Evolutionary conservation across 2,797 vertebrate species (phyloP).

Genomic region (Sebastiscus albofasciatus): DNA sequence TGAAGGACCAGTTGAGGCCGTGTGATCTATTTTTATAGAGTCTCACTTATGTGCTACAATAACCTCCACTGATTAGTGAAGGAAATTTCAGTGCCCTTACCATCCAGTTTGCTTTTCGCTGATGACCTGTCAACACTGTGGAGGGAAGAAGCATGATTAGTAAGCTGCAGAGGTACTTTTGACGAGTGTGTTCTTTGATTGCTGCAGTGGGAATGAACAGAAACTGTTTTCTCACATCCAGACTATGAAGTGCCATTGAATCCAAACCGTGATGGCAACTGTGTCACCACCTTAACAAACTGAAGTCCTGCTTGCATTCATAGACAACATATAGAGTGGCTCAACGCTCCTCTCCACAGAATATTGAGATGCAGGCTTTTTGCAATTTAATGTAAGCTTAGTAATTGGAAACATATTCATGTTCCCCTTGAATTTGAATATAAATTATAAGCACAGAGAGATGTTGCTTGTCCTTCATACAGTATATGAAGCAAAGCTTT

Average conservation of each 20-base stretch:
- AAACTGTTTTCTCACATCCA: not conserved
- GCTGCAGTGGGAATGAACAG: not conserved
- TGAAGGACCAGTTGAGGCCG: not conserved
- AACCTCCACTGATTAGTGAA: constrained; percentile 26
- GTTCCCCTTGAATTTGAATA: not conserved
- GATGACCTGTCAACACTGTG: constrained; percentile 12
- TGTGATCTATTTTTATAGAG: constrained; percentile 28
- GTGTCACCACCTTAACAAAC: not conserved
- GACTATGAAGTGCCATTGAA: not conserved
- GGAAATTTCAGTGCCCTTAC: not conserved
- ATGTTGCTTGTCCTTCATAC: not conserved
- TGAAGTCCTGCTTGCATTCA: not conserved
- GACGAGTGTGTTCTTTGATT: constrained; percentile 31
- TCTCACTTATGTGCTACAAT: constrained; percentile 17
- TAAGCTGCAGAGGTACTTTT: not conserved
- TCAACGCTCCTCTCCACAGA: not conserved
- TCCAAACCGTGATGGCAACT: not conserved
- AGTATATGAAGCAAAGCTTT: not conserved
- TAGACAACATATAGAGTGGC: not conserved
- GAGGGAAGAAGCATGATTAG: constrained; percentile 10
- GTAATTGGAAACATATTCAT: not conserved
- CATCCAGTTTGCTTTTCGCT: not conserved
- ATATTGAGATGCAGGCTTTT: not conserved
- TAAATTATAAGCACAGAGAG: not conserved
- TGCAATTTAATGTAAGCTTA: not conserved